phyloP scores from a whole-genome alignment of 2,888 invertebrate species.

The Limulus polyphemus region DNA sequence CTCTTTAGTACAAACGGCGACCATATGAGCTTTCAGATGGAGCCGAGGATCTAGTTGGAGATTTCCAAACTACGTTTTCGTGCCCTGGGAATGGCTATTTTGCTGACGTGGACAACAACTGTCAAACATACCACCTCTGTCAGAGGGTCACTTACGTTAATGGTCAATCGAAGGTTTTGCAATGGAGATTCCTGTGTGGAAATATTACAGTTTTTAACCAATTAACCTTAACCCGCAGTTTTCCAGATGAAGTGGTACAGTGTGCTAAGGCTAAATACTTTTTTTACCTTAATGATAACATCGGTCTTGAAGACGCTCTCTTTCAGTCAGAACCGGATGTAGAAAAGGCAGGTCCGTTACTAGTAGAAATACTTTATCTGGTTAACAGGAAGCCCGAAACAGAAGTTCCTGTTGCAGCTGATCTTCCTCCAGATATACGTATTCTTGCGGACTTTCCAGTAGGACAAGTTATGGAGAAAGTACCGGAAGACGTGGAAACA shows the following conservation, averaged over 20 bases:
- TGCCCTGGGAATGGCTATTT: constrained; percentile 14
- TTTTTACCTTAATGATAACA: not conserved
- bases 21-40: not conserved
- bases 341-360: too few species aligned
- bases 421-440: too few species aligned
- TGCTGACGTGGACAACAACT: constrained; percentile 18
- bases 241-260: not conserved
- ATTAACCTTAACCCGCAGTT: not conserved
- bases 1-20: too few species aligned
- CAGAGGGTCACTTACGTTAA: constrained; percentile 7
- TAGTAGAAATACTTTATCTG: too few species aligned
- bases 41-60: not conserved
- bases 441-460: too few species aligned
- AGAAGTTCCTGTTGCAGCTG: too few species aligned
- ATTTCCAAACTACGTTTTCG: not conserved
- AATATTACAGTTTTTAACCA: constrained; percentile 18
- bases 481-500: too few species aligned
- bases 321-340: not conserved
- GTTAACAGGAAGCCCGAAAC: too few species aligned
- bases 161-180: constrained; percentile 4
- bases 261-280: not conserved
- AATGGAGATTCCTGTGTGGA: constrained; percentile 17
- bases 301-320: not conserved
- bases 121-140: constrained; percentile 17
- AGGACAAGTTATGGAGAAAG: too few species aligned